Base-by-base conservation (phyloP, 2,888 invertebrate species). In the Pediacus dermestoides region DNA sequence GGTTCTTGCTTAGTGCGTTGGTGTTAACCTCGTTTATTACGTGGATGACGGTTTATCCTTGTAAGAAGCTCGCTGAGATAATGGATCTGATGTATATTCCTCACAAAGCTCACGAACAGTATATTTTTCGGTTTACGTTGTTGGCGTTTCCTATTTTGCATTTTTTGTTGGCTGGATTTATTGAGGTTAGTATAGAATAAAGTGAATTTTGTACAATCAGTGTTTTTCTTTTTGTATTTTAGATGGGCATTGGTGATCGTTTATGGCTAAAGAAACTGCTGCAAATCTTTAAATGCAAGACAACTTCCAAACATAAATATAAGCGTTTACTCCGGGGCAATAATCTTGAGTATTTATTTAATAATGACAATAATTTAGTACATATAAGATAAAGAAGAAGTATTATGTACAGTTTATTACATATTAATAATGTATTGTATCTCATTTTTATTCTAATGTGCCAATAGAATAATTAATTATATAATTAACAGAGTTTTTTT, bases 61-160 rank as follows among this genome's bases (percentile, higher is more conserved):
- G 74, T 64, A 49, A 63, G 8, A 63, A 67, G 55, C 55, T 82
- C 14, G 73, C 76, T 0, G 61, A 73, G 1, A 68, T 72, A 53
- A 80, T 82, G 70, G 76, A 81, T 55, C 64, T 82, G 13, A 63
- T 74, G 3, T 58, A 57, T 42, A 27, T 60, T 43, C 62, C 73
- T 53, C 61, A 63, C n/a, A 11, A 14, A 11, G 66, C 68, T 2
- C 62, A 70, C 37, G 69, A 67, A 18, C 62, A 73, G 38, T 44
- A 42, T 16, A 3, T 49, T 40, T 82, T 83, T 67, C 67, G 80
- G 16, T 63, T 77, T 16, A 72, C 72, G 30, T 58, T 83, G 41
- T 57, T 83, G 37, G 52, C 74, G 8, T 72, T 83, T 54, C 82
- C 82, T 0, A 48, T 74, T 2, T 56, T 74, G 13, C 81, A 84